These are phyloP conservation scores for Riptortus pedestris DNA, from an alignment of 1,140 invertebrate species.

Conservation along the genomic window DNA sequence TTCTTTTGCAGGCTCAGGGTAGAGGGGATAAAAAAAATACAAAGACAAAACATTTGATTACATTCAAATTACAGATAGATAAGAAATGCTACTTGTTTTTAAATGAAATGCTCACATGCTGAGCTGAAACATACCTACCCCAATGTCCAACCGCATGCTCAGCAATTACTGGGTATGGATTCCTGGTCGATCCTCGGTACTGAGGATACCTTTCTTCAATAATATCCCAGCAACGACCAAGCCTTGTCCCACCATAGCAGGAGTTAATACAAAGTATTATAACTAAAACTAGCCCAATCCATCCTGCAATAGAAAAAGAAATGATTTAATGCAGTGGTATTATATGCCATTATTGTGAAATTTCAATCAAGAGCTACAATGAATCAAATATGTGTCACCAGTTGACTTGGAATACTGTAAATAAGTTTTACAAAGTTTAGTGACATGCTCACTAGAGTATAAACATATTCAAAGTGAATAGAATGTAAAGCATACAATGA, in stretches of 20 bases:
- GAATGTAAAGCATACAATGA: no score
- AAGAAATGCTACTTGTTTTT: not conserved
- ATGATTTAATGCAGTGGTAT: no score
- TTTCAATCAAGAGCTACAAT: not conserved
- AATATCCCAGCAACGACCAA: conserved; percentile 61
- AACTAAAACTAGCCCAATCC: conserved; percentile 50
- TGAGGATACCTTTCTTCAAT: conserved; percentile 53
- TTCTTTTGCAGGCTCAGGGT: no score
- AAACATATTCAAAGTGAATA: no score
- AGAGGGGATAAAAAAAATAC: no score
- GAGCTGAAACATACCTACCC: conserved; percentile 42
- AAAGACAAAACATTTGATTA: no score
- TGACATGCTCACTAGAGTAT: no score
- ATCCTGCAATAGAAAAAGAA: conserved; percentile 49
- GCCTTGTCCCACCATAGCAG: conserved; percentile 48
- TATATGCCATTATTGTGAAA: not conserved
- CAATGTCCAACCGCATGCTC: conserved; percentile 46
- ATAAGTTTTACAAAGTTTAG: no score
- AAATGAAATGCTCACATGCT: not conserved
- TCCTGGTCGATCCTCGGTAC: conserved; percentile 44
- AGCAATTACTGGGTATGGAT: conserved; percentile 59
- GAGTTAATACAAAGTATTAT: conserved; percentile 47
- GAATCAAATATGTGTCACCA: no score
- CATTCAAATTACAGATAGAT: not conserved
- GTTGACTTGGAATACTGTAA: no score